A percentile compares a stretch with the other conserved stretches of the same genome.
phyloP scores from a whole-genome alignment of 2,113 vertebrate genomes.

The Oryctolagus cuniculus region DNA sequence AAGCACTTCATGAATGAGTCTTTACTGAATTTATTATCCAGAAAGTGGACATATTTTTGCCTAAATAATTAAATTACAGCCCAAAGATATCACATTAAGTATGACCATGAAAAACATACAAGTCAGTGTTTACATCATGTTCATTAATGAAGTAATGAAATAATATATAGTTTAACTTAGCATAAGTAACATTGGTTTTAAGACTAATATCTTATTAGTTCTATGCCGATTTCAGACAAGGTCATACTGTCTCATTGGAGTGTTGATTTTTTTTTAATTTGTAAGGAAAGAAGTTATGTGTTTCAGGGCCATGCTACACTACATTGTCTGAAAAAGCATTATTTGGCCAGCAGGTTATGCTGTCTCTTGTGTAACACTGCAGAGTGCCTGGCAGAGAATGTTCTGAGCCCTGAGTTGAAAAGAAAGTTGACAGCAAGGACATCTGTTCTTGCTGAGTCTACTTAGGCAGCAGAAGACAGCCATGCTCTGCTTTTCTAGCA shows the following conservation, averaged over 20 bases:
- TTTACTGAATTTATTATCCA: constrained; percentile 8
- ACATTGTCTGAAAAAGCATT: constrained; percentile 32
- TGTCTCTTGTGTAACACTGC: constrained; percentile 27
- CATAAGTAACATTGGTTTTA: constrained; percentile 5
- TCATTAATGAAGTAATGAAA: constrained; percentile 37
- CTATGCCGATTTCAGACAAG: neutral
- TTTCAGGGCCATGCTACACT: neutral
- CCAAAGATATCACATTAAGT: neutral
- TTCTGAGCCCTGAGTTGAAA: constrained; percentile 9
- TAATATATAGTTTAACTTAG: neutral
- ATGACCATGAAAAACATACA: constrained; percentile 4
- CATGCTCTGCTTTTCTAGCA: neutral
- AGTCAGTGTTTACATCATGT: neutral
- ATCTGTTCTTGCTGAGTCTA: neutral
- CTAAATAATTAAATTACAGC: neutral
- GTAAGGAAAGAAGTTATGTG: constrained; percentile 4
- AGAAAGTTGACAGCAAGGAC: constrained; percentile 1
- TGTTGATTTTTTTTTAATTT: constrained; percentile 42
- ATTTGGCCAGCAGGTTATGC: neutral
- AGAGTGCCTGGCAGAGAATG: neutral
- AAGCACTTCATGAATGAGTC: neutral
- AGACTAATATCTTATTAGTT: neutral
- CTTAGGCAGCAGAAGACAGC: neutral
- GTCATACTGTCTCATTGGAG: neutral
- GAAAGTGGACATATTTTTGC: neutral